Evolutionary conservation across 1,140 invertebrate species (phyloP).

Genomic region (Tribolium madens): DNA sequence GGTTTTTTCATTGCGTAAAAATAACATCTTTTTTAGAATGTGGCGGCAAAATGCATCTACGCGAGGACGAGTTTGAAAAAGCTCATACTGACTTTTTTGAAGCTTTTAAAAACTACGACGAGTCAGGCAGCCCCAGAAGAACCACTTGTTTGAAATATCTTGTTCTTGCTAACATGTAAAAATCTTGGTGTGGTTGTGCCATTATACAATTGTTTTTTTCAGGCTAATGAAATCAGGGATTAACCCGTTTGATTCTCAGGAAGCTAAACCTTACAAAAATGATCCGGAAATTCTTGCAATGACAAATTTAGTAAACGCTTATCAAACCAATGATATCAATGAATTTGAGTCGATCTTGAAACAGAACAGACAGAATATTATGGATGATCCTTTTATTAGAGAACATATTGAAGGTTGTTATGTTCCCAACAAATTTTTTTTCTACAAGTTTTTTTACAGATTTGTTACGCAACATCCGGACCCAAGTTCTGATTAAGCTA

Average conservation of each 20-base stretch:
- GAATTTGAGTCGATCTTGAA: constrained; percentile 98
- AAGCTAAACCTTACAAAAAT: constrained; percentile 99
- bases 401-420: constrained; percentile 93
- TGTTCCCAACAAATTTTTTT: not conserved
- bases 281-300: constrained; percentile 99
- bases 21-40: constrained; percentile 76
- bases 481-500: constrained; percentile 97
- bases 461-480: constrained; percentile 95
- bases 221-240: constrained; percentile 98
- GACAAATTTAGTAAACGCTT: constrained; percentile 98
- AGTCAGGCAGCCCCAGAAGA: constrained; percentile 96
- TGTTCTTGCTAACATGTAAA: constrained; percentile 96
- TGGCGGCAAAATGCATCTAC: constrained; percentile 99
- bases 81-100: constrained; percentile 99
- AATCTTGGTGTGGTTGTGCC: not conserved
- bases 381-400: constrained; percentile 99
- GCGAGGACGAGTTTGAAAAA: constrained; percentile 98
- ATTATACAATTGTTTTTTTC: constrained; percentile 41
- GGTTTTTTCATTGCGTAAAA: not conserved
- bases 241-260: constrained; percentile 99
- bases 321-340: constrained; percentile 99
- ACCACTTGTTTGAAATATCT: constrained; percentile 99
- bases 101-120: constrained; percentile 99
- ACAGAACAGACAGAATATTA: constrained; percentile 95
- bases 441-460: constrained; percentile 72